These are phyloP conservation scores for Mongoloraphidia duomilia DNA, from an alignment of 2,888 invertebrate genomes.

Conservation along the genomic window DNA sequence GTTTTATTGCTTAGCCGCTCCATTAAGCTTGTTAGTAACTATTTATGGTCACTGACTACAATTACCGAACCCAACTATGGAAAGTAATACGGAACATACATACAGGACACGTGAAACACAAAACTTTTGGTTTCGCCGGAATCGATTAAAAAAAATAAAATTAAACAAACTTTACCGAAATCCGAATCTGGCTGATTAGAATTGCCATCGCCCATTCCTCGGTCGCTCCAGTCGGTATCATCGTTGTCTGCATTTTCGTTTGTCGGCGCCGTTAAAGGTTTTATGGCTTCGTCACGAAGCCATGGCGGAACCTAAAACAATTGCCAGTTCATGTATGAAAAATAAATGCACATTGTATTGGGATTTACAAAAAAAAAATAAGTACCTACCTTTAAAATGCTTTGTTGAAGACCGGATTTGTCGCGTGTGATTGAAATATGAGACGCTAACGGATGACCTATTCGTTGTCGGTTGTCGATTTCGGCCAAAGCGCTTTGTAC, in stretches of 20 bases:
- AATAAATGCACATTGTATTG: background rate
- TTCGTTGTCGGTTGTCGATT: constrained; percentile 61
- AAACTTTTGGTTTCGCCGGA: background rate
- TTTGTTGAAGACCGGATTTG: constrained; percentile 78
- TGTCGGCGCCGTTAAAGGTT: constrained; percentile 31
- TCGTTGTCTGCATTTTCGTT: constrained; percentile 34
- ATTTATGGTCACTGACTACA: too few species aligned
- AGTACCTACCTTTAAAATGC: constrained; percentile 69
- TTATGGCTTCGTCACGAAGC: constrained; percentile 50
- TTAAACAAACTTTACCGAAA: constrained; percentile 41
- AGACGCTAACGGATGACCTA: constrained; percentile 66
- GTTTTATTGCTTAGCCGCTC: too few species aligned
- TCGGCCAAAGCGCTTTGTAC: constrained; percentile 70
- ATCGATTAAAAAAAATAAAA: constrained; percentile 1
- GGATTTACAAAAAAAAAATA: too few species aligned
- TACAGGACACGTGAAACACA: background rate
- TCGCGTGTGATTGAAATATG: constrained; percentile 81
- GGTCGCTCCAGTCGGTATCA: constrained; percentile 53
- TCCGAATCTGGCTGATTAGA: constrained; percentile 79
- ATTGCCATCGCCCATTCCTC: constrained; percentile 69
- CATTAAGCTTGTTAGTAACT: too few species aligned
- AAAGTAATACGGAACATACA: background rate
- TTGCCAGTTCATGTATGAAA: background rate
- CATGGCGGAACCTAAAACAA: constrained; percentile 52
- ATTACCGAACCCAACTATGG: too few species aligned